Evolutionary conservation across 2,888 invertebrate genomes (phyloP), one percentile per base, ranked within the genome.

Genomic region (Patella pellucida): DNA sequence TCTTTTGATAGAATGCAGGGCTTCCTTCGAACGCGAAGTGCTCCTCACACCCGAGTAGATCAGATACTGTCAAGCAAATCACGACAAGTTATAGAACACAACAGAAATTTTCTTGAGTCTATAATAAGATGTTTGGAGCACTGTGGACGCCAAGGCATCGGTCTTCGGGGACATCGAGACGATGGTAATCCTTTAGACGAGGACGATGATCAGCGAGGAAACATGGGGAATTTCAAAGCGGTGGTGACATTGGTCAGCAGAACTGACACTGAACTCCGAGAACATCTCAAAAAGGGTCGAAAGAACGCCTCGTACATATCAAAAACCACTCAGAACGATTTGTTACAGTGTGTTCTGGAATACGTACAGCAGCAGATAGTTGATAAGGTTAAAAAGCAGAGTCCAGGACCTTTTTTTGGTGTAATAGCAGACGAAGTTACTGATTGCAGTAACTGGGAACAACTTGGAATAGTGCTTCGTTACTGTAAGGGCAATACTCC

Each of bases 181-280:
- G 62, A 62, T 62, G 62, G 62, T 62, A 62, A 62, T 62, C 62
- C 62, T 19, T 62, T 62, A 62, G 62, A 62, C 0, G 62, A 12
- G 7, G 62, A 62, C 19, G 62, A 62, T 62, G 62, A 62, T 62
- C 62, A 62, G 9, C 19, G 19, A 9, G 1, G 62, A 62, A 62
- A 62, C 62, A 12, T 62, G 12, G 14, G 62, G 12, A 62, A 62
- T 62, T 62, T 62, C 19, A 62, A 62, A 62, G n/a, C 62, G 19
- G 62, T 41, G 41, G 41, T 41, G 41, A 9, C 41, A 9, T 7
- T 41, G 7, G 7, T 41, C 41, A 41, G 41, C 9, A 41, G 41
- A 41, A 41, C 41, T 41, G 41, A 41, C 41, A 41, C 9, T 41
- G 41, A 41, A 9, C 41, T 41, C 41, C 7, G 41, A 1, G 9